Base-by-base conservation (phyloP, 2,797 vertebrate genomes). In the Peromyscus aztecus region DNA sequence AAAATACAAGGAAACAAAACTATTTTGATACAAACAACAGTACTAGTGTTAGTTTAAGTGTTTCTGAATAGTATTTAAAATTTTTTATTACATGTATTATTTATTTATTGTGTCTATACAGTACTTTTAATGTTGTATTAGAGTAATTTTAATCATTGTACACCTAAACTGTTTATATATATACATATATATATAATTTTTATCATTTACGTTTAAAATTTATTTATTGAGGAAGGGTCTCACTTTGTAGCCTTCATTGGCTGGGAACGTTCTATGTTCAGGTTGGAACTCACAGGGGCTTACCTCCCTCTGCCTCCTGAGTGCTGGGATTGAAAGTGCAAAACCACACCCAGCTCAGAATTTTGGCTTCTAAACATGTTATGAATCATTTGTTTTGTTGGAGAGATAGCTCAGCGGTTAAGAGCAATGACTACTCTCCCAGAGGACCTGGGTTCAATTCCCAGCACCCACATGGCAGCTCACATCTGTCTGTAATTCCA, bases 81-180 rank as follows among this genome's bases (percentile, higher is more conserved):
- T 8, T 49, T 46, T 61, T 65, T 24, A 69, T 76, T 46, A 29
- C 24, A 76, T 27, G 69, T 73, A 40, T 71, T 71, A 37, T 21
- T 71, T 81, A 37, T 57, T 61, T 83, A 61, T 85, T 46, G 2
- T 84, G 23, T 57, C 24, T 19, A 83, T 97, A 89, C 0, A 85
- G 46, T 89, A 78, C 37, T 80, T 93, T 97, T 71, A 91, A 96
- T 94, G 88, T 96, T 40, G 40, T 71, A 94, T 55, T 95, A 83
- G 63, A 94, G 67, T 89, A 52, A 89, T 87, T 81, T 0, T 95
- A 86, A 69, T 92, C 24, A 89, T 87, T 89, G 0, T 76, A 55
- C 88, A 80, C 7, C 21, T 85, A 82, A 63, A 16, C 34, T 34
- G 31, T 89, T 55, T n/a, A 78, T 52, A 3, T 52, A 2, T 52